A percentile compares a stretch with the other conserved stretches of the same genome.
Conservation (phyloP, 2,797 vertebrate genomes). For the Phoeniculus purpureus region DNA sequence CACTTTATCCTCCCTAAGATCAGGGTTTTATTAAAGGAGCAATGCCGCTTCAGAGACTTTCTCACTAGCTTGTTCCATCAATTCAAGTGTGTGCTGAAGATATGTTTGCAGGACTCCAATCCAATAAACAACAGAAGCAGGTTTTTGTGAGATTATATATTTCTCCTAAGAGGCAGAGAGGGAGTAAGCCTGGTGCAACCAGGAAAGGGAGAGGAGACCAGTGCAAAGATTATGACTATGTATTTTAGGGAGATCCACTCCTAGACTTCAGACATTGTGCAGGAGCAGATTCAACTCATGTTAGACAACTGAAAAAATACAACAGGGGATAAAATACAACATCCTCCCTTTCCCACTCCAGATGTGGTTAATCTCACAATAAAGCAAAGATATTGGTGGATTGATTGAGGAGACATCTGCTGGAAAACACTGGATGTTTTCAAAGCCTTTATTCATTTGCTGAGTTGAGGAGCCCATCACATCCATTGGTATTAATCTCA, state of each 20-base stretch:
- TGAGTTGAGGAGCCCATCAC: neutral
- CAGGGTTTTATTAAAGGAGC: constrained; percentile 37
- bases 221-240: neutral
- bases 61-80: constrained; percentile 8
- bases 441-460: neutral
- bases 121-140: constrained; percentile 13
- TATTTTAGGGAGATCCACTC: neutral
- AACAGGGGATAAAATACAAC: neutral
- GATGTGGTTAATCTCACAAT: neutral
- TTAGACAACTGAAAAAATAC: neutral
- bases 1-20: constrained; percentile 39
- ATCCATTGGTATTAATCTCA: neutral
- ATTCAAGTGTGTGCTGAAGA: constrained; percentile 16
- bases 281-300: neutral
- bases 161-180: constrained; percentile 4
- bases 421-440: neutral
- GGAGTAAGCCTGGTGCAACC: neutral
- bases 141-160: neutral
- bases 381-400: neutral
- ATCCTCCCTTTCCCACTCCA: fast-evolving
- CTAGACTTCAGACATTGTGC: neutral
- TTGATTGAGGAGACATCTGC: neutral
- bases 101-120: neutral
- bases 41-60: neutral
- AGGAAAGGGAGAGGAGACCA: neutral